A percentile compares a stretch with the other conserved stretches of the same genome.
These are phyloP conservation scores for Apteryx mantelli DNA, from an alignment of 2,113 vertebrate genomes.

Conservation along the genomic window DNA sequence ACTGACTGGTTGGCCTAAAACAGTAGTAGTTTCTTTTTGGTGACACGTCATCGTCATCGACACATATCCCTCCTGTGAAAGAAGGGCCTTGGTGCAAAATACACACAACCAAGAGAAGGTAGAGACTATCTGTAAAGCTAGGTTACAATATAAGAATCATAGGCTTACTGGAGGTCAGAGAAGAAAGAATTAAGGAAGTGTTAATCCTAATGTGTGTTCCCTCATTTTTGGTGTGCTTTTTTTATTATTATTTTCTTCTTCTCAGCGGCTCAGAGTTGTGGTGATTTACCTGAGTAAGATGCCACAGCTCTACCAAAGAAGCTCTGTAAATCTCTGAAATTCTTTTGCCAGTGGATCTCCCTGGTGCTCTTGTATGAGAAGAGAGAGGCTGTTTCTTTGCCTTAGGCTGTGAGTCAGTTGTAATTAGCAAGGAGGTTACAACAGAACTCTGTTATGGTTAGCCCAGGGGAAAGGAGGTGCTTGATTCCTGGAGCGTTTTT, in stretches of 20 bases:
- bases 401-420: background rate
- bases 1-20: background rate
- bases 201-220: background rate
- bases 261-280: background rate
- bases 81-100: background rate
- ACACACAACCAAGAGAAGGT: background rate
- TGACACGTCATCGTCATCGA: too few species aligned
- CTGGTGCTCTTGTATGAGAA: background rate
- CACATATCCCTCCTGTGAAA: background rate
- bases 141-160: background rate
- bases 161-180: background rate
- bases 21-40: background rate
- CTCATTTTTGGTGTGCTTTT: too few species aligned
- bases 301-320: background rate
- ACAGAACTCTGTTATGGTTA: background rate
- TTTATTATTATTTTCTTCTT: background rate
- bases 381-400: background rate
- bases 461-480: background rate
- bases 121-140: background rate
- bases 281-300: background rate
- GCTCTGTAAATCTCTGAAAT: background rate
- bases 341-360: background rate
- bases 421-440: background rate
- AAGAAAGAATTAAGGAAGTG: background rate
- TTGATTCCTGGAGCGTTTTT: background rate